Evolutionary conservation across 2,113 vertebrate species (phyloP), one percentile per base, ranked within the genome.

Genomic region (Monarcha castaneiventris): DNA sequence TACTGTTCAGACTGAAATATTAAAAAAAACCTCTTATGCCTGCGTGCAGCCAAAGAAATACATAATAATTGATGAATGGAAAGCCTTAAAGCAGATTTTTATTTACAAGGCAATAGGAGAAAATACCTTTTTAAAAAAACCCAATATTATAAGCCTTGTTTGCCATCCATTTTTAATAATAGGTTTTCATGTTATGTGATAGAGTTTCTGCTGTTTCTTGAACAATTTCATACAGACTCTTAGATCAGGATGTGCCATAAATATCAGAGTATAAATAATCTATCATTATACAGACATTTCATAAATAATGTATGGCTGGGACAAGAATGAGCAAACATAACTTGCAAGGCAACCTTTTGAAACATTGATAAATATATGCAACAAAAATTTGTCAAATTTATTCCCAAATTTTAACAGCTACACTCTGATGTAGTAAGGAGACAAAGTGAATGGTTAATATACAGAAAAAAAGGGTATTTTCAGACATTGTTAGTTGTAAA

Each of bases 231-330:
- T 78, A 52, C 27, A 90, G 83, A 21, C 41, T 96, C 96, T 96
- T 89, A 95, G 90, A 96, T 92, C 49, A 95, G 27, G 75, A 88
- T 87, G 69, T 89, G 66, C 56, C 73, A 90, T 93, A 95, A 94
- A 94, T 94, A 87, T 95, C 82, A 95, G 56, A 72, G 48, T 87
- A 93, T 92, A 95, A 96, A 95, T 93, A 96, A 97, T 87, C 88
- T 93, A 84, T 93, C 46, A 56, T 97, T 90, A 81, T 84, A 80
- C 48, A 96, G 77, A 59, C 54, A 54, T 52, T 94, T 97, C 64
- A 86, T 94, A 89, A 97, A 96, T 95, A 91, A 95, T 87, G 49
- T 67, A 93, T 97, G 43, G 11, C 44, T 51, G 30, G 77, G 61
- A 95, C 55, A 87, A 89, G 84, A 96, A 92, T 66, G 33, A 96